Conservation (phyloP, 2,888 invertebrate species). For the Dorcus parallelipipedus region DNA sequence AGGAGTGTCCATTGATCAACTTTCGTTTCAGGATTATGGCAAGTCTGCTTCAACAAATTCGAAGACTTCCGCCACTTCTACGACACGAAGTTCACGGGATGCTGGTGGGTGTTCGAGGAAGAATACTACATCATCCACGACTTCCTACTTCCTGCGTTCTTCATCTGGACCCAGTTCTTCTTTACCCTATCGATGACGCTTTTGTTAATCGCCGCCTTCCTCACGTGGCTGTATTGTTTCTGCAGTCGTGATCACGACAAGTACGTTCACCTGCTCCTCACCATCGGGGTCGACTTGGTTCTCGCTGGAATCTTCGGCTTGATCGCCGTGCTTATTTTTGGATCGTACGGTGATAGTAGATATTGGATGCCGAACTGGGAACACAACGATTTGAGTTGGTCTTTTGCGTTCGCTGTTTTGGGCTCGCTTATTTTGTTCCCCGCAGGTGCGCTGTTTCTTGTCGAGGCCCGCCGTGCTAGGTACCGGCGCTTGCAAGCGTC, state of each 20-base stretch:
- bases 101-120: conserved; percentile 97
- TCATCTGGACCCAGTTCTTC: conserved; percentile 90
- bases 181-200: conserved; percentile 85
- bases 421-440: conserved; percentile 74
- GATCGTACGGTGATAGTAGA: conserved; percentile 83
- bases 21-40: conserved; percentile 78
- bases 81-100: conserved; percentile 78
- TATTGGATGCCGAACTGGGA: conserved; percentile 98
- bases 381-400: conserved; percentile 92
- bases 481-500: conserved; percentile 71
- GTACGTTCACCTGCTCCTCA: conserved; percentile 69
- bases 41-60: conserved; percentile 87
- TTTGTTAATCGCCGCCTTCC: conserved; percentile 69
- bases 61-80: conserved; percentile 83
- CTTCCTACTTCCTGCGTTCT: conserved; percentile 85
- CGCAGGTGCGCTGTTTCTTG: conserved; percentile 74
- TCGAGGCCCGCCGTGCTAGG: conserved; percentile 77
- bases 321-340: conserved; percentile 83
- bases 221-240: conserved; percentile 70
- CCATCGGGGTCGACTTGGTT: conserved; percentile 69
- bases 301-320: conserved; percentile 76
- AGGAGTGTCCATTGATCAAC: conserved; percentile 33
- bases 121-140: conserved; percentile 94
- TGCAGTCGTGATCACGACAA: conserved; percentile 74
- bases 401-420: conserved; percentile 80